A percentile compares a stretch with the other conserved stretches of the same genome.
phyloP scores from a whole-genome alignment of 1,140 invertebrate species.

The Zaprionus gabonicus region DNA sequence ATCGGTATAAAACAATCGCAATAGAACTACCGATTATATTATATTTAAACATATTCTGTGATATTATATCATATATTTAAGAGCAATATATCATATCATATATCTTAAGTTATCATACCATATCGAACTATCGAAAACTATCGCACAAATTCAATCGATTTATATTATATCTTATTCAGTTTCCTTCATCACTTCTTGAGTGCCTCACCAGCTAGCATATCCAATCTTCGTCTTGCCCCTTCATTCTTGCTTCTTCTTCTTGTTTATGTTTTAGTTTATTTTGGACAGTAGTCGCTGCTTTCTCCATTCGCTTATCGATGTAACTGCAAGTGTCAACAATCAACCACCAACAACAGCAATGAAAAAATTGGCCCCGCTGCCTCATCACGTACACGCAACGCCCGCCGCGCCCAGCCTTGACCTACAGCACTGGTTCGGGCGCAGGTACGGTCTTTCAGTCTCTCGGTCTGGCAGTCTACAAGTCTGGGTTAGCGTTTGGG shows the following conservation, averaged over 20 bases:
- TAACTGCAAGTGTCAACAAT: constrained; percentile 54
- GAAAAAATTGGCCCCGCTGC: constrained; percentile 37
- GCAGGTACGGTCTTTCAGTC: constrained; percentile 16
- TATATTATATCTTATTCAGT: neutral
- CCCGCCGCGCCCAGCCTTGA: constrained; percentile 80
- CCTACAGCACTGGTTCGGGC: constrained; percentile 72
- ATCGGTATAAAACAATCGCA: neutral
- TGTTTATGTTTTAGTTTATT: constrained; percentile 14
- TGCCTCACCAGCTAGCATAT: neutral
- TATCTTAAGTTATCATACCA: too few relatives aligned
- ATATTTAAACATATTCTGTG: neutral
- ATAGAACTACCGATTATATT: too few relatives aligned
- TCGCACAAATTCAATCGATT: neutral
- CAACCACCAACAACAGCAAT: constrained; percentile 24
- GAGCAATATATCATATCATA: too few relatives aligned
- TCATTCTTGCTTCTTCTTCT: neutral
- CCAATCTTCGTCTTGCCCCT: neutral
- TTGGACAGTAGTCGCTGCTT: constrained; percentile 40
- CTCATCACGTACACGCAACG: constrained; percentile 67
- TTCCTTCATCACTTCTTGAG: neutral
- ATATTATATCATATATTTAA: neutral
- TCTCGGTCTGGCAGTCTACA: too few relatives aligned
- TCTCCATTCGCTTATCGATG: constrained; percentile 50
- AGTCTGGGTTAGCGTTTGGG: constrained; percentile 4
- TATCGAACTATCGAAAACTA: too few relatives aligned